Evolutionary conservation across 2,888 invertebrate genomes (phyloP).

Genomic region (Trachelus stipa): DNA sequence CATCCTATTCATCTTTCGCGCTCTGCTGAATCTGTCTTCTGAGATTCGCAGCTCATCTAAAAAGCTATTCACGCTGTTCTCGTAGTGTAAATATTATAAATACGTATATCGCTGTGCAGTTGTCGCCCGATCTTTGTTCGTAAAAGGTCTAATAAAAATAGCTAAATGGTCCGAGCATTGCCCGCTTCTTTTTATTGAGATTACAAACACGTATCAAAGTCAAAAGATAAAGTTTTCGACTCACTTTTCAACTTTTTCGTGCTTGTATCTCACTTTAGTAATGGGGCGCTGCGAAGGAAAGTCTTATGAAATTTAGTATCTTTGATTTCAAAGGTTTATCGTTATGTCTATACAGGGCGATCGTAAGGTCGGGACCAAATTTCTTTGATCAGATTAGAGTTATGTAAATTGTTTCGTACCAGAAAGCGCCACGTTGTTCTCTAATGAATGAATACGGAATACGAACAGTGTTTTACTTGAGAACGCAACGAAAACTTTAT

Average conservation of each 20-base stretch:
- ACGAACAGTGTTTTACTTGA: neutral
- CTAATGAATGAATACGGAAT: neutral
- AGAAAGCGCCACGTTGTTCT: neutral
- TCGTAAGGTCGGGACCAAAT: neutral
- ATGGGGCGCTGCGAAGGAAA: neutral
- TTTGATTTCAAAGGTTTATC: neutral
- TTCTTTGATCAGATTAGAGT: neutral
- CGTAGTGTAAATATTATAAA: conserved; percentile 55
- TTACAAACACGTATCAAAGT: conserved; percentile 10
- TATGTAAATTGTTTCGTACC: neutral
- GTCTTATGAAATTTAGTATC: neutral
- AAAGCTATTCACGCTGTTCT: conserved; percentile 47
- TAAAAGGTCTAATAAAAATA: conserved; percentile 50
- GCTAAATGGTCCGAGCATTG: conserved; percentile 39
- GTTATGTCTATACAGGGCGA: neutral
- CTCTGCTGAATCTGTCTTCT: conserved; percentile 96
- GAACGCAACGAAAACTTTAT: neutral
- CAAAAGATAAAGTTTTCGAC: neutral
- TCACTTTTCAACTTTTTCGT: neutral
- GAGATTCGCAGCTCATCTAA: conserved; percentile 46
- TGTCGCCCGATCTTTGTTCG: conserved; percentile 53
- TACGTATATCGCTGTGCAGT: conserved; percentile 47
- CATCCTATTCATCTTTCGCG: conserved; percentile 97
- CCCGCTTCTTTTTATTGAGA: conserved; percentile 16
- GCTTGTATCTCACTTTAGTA: neutral